These are phyloP conservation scores for Drosophila buzzatii DNA, from an alignment of 2,888 invertebrate genomes.

Conservation along the genomic window DNA sequence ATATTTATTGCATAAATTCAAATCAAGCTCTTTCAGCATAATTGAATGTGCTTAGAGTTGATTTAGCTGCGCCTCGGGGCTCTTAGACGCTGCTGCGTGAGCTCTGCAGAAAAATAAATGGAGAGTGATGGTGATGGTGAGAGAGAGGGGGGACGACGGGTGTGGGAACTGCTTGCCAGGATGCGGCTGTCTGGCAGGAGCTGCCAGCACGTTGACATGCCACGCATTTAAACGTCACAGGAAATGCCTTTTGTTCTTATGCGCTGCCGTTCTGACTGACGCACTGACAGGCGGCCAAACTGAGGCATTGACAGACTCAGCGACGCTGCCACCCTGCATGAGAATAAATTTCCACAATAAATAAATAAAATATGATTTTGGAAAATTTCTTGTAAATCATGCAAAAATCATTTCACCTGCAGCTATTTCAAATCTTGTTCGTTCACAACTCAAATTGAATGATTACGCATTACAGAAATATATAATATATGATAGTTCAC, in stretches of 20 bases:
- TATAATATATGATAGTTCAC: conserved; percentile 70
- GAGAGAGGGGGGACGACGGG: not conserved
- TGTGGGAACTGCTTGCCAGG: conserved; percentile 51
- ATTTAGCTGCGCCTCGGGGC: conserved; percentile 40
- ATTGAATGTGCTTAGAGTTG: conserved; percentile 28
- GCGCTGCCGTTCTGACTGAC: conserved; percentile 39
- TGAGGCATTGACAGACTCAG: conserved; percentile 38
- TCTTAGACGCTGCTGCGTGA: conserved; percentile 30
- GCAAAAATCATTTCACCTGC: conserved; percentile 51
- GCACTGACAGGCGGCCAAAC: conserved; percentile 40
- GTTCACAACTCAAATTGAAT: conserved; percentile 38
- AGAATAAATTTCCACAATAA: conserved; percentile 27
- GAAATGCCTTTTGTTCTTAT: conserved; percentile 60
- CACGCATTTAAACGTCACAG: conserved; percentile 81
- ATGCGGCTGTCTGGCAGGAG: conserved; percentile 74
- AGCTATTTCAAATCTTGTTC: not conserved
- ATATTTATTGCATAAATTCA: conserved; percentile 19
- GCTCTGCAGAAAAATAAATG: conserved; percentile 44
- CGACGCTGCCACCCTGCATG: conserved; percentile 15
- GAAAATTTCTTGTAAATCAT: conserved; percentile 50
- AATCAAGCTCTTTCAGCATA: conserved; percentile 16
- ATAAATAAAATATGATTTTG: conserved; percentile 9
- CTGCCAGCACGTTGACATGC: conserved; percentile 75
- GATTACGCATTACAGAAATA: conserved; percentile 60
- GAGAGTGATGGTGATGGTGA: not conserved